Evolutionary conservation across 2,797 vertebrate species (phyloP), one percentile per base, ranked within the genome.

Genomic region (Pagetopsis macropterus): DNA sequence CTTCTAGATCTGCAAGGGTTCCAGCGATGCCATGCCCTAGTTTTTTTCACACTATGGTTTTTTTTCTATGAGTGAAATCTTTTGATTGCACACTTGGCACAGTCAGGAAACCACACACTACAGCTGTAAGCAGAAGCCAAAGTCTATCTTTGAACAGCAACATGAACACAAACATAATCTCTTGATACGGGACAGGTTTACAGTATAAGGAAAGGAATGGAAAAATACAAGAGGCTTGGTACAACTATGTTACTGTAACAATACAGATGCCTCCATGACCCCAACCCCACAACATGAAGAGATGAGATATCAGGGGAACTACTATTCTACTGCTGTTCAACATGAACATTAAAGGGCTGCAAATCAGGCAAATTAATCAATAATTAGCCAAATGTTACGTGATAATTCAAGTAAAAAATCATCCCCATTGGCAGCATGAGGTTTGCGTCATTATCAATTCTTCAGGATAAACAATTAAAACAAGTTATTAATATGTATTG

Each of bases 41-140:
- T 3, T 17, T 17, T 17, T 59, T 68, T 77, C 51, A 59, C 67
- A 48, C 45, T 0, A 1, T 0, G 3, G 8, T 31, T 73, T 60
- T 31, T 72, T 51, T 41, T 50, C 1, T 0, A 44, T 3, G 40
- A 84, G 84, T 88, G 82, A 86, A 62, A 5, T 8, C 43, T 70
- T 86, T 48, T 88, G 84, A 91, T 89, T 89, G 19, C 41, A 52
- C 48, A 65, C 15, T n/a, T 3, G 15, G 46, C 27, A 21, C 27
- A 21, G 23, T 1, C 69, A 74, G 74, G 75, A 90, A 90, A 91
- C 88, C 80, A 13, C 84, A 88, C 0, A 5, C 2, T 60, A 31
- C 27, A 77, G 56, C 40, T 79, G 65, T 40, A 9, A 14, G 3
- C 14, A 19, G 12, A 2, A n/a, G 23, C 0, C 9, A 0, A 1